Conservation (phyloP, 2,888 invertebrate genomes). For the Hirudinaria manillensis region DNA sequence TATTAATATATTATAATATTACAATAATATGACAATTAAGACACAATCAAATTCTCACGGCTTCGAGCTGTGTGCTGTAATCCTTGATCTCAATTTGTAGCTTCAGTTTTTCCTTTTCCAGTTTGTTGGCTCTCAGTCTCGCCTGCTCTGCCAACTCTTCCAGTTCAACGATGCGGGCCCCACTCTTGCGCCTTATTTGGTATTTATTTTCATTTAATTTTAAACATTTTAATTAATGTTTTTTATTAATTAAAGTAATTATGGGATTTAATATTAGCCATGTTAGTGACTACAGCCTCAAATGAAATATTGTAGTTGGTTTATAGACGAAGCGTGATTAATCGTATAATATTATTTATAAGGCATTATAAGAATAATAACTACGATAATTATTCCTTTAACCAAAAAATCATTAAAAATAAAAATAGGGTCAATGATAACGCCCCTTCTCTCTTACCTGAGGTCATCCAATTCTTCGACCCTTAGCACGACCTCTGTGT, state of each 20-base stretch:
- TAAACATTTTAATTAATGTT: neutral
- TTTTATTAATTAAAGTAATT: no score
- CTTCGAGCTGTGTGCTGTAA: slow-evolving; percentile 96
- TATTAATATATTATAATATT: no score
- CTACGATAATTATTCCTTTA: no score
- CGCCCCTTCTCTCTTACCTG: slow-evolving; percentile 51
- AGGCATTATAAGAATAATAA: no score
- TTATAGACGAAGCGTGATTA: neutral
- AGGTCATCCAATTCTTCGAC: slow-evolving; percentile 76
- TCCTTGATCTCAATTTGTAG: slow-evolving; percentile 95
- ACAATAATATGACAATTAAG: no score
- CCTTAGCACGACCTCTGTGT: slow-evolving; percentile 84
- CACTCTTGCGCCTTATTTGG: slow-evolving; percentile 48
- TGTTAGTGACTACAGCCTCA: no score
- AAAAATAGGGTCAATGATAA: neutral
- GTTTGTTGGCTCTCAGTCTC: slow-evolving; percentile 79
- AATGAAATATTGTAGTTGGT: neutral
- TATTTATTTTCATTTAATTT: neutral
- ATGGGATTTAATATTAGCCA: no score
- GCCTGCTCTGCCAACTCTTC: slow-evolving; percentile 94
- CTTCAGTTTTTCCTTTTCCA: slow-evolving; percentile 93
- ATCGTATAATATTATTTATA: no score
- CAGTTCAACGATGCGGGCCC: slow-evolving; percentile 64
- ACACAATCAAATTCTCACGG: slow-evolving; percentile 57
- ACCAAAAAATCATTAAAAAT: no score